Percentiles rank a stretch among this genome's conserved stretches.
These are phyloP conservation scores for Bombus difficillimus DNA, from an alignment of 1,140 invertebrate species.

Conservation along the genomic window DNA sequence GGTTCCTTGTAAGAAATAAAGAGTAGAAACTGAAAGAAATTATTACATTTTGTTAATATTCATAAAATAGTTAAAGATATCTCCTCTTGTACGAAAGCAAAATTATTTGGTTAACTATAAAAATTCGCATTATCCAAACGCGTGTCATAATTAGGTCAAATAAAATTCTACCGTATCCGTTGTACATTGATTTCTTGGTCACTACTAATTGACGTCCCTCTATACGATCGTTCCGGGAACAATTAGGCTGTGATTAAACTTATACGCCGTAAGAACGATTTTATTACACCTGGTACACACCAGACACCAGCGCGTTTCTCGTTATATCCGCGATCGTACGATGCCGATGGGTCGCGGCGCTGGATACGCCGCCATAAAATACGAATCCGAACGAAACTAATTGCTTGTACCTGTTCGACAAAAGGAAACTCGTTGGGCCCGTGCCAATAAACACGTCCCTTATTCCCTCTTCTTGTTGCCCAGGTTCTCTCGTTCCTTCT, in stretches of 20 bases:
- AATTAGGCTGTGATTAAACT: neutral
- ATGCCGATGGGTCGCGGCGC: slow-evolving; percentile 14
- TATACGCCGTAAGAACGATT: slow-evolving; percentile 20
- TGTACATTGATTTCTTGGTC: neutral
- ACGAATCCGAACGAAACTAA: slow-evolving; percentile 65
- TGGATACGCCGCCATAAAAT: slow-evolving; percentile 55
- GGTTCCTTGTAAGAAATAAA: too few species aligned
- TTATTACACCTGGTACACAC: slow-evolving; percentile 18
- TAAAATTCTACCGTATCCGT: neutral
- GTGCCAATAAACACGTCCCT: slow-evolving; percentile 67
- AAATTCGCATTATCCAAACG: too few species aligned
- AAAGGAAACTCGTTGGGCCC: slow-evolving; percentile 58
- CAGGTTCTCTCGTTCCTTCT: slow-evolving; percentile 26
- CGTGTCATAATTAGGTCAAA: too few species aligned
- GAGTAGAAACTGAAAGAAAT: too few species aligned
- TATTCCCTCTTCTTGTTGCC: slow-evolving; percentile 38
- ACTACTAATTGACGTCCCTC: neutral
- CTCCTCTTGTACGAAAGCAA: too few species aligned
- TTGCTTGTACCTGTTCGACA: slow-evolving; percentile 69
- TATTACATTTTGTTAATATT: too few species aligned
- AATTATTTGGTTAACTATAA: too few species aligned
- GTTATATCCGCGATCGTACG: slow-evolving; percentile 37
- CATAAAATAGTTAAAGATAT: too few species aligned
- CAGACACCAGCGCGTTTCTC: neutral
- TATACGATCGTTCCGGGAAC: neutral